Conservation (phyloP, 2,113 vertebrate species). For the Mormyrus lacerda region DNA sequence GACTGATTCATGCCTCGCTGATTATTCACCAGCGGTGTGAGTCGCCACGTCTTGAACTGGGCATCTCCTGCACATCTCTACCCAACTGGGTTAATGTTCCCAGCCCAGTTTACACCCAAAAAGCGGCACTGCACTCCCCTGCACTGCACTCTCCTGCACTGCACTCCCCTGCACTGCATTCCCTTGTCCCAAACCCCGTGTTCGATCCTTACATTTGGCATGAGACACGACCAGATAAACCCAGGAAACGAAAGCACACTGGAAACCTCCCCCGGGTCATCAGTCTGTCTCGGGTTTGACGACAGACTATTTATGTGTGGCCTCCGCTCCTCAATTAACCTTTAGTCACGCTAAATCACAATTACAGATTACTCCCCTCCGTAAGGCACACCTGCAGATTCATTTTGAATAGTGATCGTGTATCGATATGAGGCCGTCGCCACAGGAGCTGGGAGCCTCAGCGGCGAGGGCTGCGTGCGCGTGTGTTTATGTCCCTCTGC, state of each 20-base stretch:
- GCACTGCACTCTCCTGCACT: no score
- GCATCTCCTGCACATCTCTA: background rate
- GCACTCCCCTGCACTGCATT: background rate
- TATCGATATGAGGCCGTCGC: constrained; percentile 28
- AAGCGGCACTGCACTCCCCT: background rate
- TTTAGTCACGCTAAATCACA: constrained; percentile 41
- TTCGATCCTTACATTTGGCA: background rate
- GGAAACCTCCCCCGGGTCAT: constrained; percentile 27
- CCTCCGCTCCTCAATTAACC: constrained; percentile 39
- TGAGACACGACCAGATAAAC: background rate
- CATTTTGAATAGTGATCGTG: constrained; percentile 36
- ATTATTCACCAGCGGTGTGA: background rate
- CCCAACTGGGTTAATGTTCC: background rate
- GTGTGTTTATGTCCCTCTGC: background rate
- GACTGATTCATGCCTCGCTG: background rate
- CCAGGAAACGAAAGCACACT: background rate
- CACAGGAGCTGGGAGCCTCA: constrained; percentile 21
- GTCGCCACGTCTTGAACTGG: background rate
- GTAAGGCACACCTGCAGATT: constrained; percentile 26
- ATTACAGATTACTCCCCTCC: constrained; percentile 34
- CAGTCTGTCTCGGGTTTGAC: constrained; percentile 26
- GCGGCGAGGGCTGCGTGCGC: background rate
- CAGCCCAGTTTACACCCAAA: background rate
- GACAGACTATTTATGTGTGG: constrained; percentile 35
- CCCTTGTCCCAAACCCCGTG: background rate